Percentiles rank a stretch among this genome's conserved stretches.
Evolutionary conservation across 2,113 vertebrate species (phyloP).

Genomic region (Tenrec ecaudatus): DNA sequence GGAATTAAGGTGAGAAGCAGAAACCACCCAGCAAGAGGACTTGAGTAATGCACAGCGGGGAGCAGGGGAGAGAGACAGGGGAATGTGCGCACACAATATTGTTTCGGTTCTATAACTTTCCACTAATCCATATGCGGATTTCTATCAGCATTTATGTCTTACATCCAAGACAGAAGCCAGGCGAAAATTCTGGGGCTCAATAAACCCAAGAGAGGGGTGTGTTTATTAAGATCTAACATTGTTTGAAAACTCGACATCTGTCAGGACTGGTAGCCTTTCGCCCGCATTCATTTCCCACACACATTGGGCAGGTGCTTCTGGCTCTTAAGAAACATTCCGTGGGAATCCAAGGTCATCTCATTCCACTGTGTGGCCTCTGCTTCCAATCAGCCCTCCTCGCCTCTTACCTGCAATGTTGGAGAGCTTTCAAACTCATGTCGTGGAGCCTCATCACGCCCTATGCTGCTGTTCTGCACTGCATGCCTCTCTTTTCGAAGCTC

Average conservation of each 20-base stretch:
- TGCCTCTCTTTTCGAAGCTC: neutral
- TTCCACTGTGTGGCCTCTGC: neutral
- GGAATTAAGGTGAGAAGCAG: conserved; percentile 65
- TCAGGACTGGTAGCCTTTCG: conserved; percentile 52
- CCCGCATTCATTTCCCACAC: neutral
- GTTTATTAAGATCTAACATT: conserved; percentile 73
- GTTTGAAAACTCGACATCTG: conserved; percentile 79
- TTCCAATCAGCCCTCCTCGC: neutral
- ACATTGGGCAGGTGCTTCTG: conserved; percentile 73
- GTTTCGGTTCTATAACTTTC: conserved; percentile 70
- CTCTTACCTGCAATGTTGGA: neutral
- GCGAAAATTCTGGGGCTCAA: conserved; percentile 59
- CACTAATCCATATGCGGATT: conserved; percentile 68
- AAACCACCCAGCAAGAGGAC: conserved; percentile 75
- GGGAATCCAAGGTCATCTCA: conserved; percentile 14
- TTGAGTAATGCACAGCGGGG: conserved; percentile 32
- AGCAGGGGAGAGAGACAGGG: neutral
- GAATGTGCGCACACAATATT: conserved; percentile 59
- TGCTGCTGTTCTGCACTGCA: neutral
- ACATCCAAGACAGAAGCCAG: conserved; percentile 74
- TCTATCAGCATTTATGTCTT: conserved; percentile 59
- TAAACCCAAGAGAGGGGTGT: conserved; percentile 74
- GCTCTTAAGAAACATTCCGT: conserved; percentile 66
- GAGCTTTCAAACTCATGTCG: neutral
- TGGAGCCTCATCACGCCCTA: neutral